Conservation (phyloP, 2,797 vertebrate species). For the Kryptopterus vitreolus region DNA sequence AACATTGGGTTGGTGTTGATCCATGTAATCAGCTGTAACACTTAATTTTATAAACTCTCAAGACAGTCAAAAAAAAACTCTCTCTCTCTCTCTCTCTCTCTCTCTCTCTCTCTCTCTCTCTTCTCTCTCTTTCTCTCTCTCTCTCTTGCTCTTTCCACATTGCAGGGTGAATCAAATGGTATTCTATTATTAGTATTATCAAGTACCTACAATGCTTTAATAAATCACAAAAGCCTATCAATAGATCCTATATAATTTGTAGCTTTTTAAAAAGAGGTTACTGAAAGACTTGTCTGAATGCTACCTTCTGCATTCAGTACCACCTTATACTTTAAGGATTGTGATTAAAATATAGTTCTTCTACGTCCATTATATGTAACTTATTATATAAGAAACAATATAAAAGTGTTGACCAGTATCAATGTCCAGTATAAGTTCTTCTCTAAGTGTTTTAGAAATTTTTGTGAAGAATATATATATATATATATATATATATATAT, state of each 20-base stretch:
- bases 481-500: no score
- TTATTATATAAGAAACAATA: constrained; percentile 25
- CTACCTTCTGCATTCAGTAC: constrained; percentile 50
- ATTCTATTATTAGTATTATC: constrained; percentile 78
- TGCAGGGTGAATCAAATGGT: constrained; percentile 71
- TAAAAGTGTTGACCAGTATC: constrained; percentile 10
- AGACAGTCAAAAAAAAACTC: constrained; percentile 24
- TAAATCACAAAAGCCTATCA: constrained; percentile 77
- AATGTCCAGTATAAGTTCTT: constrained; percentile 15
- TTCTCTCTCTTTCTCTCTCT: constrained; percentile 48
- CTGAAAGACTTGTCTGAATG: constrained; percentile 44
- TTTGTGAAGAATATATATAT: background rate
- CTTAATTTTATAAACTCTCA: constrained; percentile 47
- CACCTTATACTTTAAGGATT: constrained; percentile 43
- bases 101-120: constrained; percentile 63
- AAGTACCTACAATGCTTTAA: constrained; percentile 74
- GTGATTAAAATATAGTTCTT: constrained; percentile 34
- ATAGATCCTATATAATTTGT: constrained; percentile 70
- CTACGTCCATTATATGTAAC: constrained; percentile 14
- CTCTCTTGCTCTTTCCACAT: background rate
- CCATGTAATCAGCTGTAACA: constrained; percentile 46
- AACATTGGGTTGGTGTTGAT: constrained; percentile 46
- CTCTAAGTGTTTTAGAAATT: constrained; percentile 1
- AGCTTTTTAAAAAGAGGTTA: constrained; percentile 50
- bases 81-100: constrained; percentile 58